Base-by-base conservation (phyloP, 2,797 vertebrate genomes). In the Anabacerthia variegaticeps region DNA sequence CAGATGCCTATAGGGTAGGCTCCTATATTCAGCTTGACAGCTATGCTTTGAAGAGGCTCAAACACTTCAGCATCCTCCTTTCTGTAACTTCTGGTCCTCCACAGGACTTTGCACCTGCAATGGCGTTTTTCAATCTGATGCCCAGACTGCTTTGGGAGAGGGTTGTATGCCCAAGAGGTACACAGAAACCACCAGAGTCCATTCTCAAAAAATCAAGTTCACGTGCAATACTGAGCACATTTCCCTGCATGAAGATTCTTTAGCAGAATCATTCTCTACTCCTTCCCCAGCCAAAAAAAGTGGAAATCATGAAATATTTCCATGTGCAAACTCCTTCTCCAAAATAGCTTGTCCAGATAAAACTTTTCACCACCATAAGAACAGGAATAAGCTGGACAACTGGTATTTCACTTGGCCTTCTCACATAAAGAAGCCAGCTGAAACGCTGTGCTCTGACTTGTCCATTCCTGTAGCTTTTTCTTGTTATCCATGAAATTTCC, bases 61-160 rank as follows among this genome's bases (percentile, higher is more conserved):
- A 84, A 81, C n/a, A 34, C 37, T 61, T 68, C 66, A 67, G 48
- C 26, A 77, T 69, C 49, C 7, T 81, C 63, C 39, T 14, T 36
- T 44, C 48, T n/a, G 19, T 4, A 37, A 48, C 56, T 73, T 69
- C 63, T 73, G 46, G 30, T 67, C 27, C 9, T 58, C 44, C 75
- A 58, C 0, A 0, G 52, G 41, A 44, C 3, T 19, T 65, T 9
- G 12, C 26, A 34, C 39, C 67, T 34, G 3, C 0, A 0, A 36
- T 0, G 0, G n/a, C 3, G 2, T 17, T 89, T 72, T 79, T 54
- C 74, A 48, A 22, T 12, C 32, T 16, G 51, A 81, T n/a, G 9
- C 41, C 27, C 23, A 19, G 30, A 24, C 19, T 63, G 43, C 12
- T 20, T 14, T 48, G 32, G 56, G 65, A 71, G 39, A 59, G 6